phyloP scores from a whole-genome alignment of 1,140 invertebrate species.

The Brevipalpus yothersi region DNA sequence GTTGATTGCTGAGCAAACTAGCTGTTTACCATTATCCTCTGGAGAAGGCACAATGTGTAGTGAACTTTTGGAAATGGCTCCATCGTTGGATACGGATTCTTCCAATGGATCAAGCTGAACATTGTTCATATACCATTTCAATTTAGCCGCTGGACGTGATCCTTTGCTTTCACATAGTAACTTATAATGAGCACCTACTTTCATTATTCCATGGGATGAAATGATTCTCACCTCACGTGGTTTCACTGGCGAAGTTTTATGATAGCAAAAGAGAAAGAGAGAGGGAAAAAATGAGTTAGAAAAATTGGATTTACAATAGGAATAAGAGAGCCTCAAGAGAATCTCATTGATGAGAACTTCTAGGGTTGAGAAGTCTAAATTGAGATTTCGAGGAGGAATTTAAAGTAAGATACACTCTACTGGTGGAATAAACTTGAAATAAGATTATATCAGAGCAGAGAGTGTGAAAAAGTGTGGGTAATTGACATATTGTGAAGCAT shows the following conservation, averaged over 20 bases:
- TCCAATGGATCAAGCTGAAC: background rate
- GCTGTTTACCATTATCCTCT: constrained; percentile 51
- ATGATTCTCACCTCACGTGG: constrained; percentile 37
- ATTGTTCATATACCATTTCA: constrained; percentile 47
- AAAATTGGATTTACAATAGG: no score
- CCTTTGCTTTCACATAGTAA: constrained; percentile 58
- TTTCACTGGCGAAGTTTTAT: constrained; percentile 36
- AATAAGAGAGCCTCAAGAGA: no score
- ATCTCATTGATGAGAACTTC: no score
- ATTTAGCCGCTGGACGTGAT: constrained; percentile 50
- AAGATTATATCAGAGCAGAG: no score
- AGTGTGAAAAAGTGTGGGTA: no score
- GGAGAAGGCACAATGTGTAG: constrained; percentile 31
- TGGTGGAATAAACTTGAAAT: no score
- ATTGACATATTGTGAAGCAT: no score
- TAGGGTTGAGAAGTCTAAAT: no score
- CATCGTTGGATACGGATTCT: constrained; percentile 10
- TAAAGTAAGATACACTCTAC: no score
- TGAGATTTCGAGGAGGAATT: no score
- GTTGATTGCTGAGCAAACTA: constrained; percentile 56
- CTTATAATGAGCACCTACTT: constrained; percentile 29
- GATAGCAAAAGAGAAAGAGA: background rate
- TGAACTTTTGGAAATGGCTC: constrained; percentile 11
- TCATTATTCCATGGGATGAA: constrained; percentile 5
- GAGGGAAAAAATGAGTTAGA: no score